phyloP scores from a whole-genome alignment of 2,888 invertebrate genomes.

The Crocallis elinguaria region DNA sequence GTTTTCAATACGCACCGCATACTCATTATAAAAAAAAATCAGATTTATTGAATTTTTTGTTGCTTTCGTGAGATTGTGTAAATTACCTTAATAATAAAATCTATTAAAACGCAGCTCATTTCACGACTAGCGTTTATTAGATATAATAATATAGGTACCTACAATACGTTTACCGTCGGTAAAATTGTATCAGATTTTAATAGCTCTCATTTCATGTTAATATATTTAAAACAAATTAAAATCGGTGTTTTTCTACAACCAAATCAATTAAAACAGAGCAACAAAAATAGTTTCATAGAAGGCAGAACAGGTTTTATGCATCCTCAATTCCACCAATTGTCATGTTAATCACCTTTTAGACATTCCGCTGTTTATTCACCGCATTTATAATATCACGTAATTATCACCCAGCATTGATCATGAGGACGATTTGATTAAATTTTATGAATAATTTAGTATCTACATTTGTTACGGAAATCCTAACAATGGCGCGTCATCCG shows the following conservation, averaged over 20 bases:
- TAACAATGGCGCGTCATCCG: conserved; percentile 70
- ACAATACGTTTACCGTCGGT: too few species aligned
- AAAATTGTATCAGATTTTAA: too few species aligned
- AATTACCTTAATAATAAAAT: too few species aligned
- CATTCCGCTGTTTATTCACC: conserved; percentile 36
- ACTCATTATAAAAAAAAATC: too few species aligned
- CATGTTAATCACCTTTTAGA: conserved; percentile 18
- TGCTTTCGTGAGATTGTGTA: too few species aligned
- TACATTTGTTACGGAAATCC: conserved; percentile 70
- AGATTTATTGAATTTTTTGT: too few species aligned
- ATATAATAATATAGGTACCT: too few species aligned
- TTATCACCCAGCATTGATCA: conserved; percentile 69
- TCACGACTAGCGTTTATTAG: too few species aligned
- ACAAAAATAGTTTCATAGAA: neutral
- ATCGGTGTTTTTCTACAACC: neutral
- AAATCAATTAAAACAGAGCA: neutral
- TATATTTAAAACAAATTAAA: too few species aligned
- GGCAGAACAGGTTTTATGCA: conserved; percentile 1
- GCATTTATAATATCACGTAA: conserved; percentile 60
- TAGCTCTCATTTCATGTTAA: too few species aligned
- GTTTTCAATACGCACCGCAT: too few species aligned
- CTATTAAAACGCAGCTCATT: too few species aligned
- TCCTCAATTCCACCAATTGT: conserved; percentile 19
- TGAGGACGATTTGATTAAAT: conserved; percentile 72
- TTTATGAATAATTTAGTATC: conserved; percentile 72